Base-by-base conservation (phyloP, 2,888 invertebrate genomes). In the Pachycephus smyrnensis region DNA sequence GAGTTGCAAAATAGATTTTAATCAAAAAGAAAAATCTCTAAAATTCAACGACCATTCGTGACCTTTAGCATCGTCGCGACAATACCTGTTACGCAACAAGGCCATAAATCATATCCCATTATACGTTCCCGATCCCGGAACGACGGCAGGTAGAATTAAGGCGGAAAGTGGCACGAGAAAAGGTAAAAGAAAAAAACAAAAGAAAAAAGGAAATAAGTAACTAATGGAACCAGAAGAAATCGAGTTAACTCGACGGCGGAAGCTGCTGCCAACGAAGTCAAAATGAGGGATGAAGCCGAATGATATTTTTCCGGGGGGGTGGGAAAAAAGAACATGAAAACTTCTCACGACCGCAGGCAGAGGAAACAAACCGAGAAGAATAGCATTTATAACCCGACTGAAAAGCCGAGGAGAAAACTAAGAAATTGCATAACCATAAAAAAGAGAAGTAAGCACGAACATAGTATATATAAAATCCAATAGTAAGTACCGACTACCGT, bases 221-320 rank as follows among this genome's bases (percentile, higher is more conserved):
- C 80, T 85, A 84, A 86, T 86, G 85, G 83, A 85, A 85, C 84
- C 80, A 78, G 80, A 80, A 82, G 84, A 83, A 83, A 85, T 83
- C 81, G 80, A 83, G 82, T 84, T 84, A 83, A 79, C 36, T 40
- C 75, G 76, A 79, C 73, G 79, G 81, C 78, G 82, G 80, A 83
- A 82, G 79, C 82, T 80, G 79, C 77, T 81, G 84, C 78, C 81
- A 77, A n/a, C 77, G 12, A 77, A 73, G n/a, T 73, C n/a, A 30
- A 79, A 77, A 77, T 73, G 36, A 75, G 81, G 74, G 68, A 76
- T 40, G 40, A 40, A 15, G 40, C 15, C 15, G 15, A 40, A 40
- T 40, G 40, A 40, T 15, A 40, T 40, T 15, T 40, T 40, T 15
- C 15, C 6, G 6, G 12, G 4, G 12, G n/a, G n/a, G n/a, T n/a